A percentile compares a stretch with the other conserved stretches of the same genome.
These are phyloP conservation scores for Amblyraja radiata DNA, from an alignment of 2,797 vertebrate species.

Conservation along the genomic window DNA sequence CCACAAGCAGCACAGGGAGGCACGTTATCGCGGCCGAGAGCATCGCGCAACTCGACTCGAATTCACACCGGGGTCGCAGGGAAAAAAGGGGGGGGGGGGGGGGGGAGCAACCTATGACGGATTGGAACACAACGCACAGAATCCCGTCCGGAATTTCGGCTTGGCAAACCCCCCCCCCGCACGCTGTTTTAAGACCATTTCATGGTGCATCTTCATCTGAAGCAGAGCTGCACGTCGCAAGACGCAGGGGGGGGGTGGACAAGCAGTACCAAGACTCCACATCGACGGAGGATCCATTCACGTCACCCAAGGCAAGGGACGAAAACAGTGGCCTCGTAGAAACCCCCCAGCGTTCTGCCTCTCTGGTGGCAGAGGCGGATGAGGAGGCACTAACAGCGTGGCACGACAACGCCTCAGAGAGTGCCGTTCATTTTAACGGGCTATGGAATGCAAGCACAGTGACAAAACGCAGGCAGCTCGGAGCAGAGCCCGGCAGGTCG, in stretches of 20 bases:
- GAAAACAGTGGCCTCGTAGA: not conserved
- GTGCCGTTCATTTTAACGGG: not conserved
- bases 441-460: too few relatives aligned
- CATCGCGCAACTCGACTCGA: not conserved
- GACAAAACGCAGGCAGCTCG: not conserved
- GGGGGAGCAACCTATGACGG: not conserved
- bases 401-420: not conserved
- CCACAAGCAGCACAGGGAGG: too few relatives aligned
- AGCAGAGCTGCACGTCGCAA: not conserved
- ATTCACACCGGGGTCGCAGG: not conserved
- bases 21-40: too few relatives aligned
- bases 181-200: not conserved
- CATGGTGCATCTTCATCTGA: not conserved
- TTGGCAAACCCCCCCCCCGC: not conserved
- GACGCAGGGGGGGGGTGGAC: too few relatives aligned
- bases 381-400: not conserved
- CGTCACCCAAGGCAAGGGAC: not conserved
- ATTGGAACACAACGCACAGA: constrained; percentile 31
- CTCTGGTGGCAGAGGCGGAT: not conserved
- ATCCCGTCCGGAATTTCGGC: not conserved
- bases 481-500: too few relatives aligned
- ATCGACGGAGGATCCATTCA: too few relatives aligned
- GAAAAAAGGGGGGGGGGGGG: not conserved
- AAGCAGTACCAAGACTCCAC: not conserved
- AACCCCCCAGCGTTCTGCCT: too few relatives aligned